A percentile compares a stretch with the other conserved stretches of the same genome.
Conservation (phyloP, 2,113 vertebrate genomes). For the Philantomba maxwellii region DNA sequence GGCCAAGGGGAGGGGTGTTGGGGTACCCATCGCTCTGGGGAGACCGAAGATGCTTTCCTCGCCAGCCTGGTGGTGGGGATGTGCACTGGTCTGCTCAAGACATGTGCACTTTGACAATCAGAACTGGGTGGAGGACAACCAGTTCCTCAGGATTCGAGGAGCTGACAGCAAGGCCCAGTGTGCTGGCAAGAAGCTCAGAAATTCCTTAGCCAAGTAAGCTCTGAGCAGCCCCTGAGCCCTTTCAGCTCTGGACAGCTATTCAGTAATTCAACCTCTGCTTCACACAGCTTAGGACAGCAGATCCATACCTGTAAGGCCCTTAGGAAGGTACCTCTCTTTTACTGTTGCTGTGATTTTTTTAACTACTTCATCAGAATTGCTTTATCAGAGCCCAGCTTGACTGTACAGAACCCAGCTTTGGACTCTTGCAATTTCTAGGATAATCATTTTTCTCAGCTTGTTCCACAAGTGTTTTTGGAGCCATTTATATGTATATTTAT, state of each 20-base stretch:
- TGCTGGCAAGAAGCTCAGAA: slow-evolving; percentile 88
- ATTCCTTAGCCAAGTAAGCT: slow-evolving; percentile 77
- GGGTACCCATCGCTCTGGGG: slow-evolving; percentile 86
- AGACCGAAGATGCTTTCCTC: slow-evolving; percentile 88
- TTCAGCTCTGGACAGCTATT: slow-evolving; percentile 39
- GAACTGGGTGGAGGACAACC: slow-evolving; percentile 91
- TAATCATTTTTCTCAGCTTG: neutral
- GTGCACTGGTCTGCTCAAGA: slow-evolving; percentile 90
- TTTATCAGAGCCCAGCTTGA: neutral
- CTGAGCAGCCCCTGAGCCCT: neutral
- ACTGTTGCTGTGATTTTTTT: neutral
- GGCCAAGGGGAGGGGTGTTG: slow-evolving; percentile 85
- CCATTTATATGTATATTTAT: slow-evolving; percentile 33
- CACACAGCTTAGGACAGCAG: slow-evolving; percentile 57
- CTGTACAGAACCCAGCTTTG: neutral
- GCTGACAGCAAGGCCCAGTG: slow-evolving; percentile 87
- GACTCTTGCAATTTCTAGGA: slow-evolving; percentile 31
- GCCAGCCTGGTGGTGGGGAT: slow-evolving; percentile 87
- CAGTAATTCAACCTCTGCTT: slow-evolving; percentile 21
- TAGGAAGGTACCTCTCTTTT: neutral
- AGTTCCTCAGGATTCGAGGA: slow-evolving; percentile 86
- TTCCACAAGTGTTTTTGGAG: slow-evolving; percentile 41
- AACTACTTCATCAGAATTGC: slow-evolving; percentile 59
- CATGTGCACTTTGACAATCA: slow-evolving; percentile 87
- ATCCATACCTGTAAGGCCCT: slow-evolving; percentile 15